These are phyloP conservation scores for Rhabditoides inermis DNA, from an alignment of 2,888 invertebrate species.

Conservation along the genomic window DNA sequence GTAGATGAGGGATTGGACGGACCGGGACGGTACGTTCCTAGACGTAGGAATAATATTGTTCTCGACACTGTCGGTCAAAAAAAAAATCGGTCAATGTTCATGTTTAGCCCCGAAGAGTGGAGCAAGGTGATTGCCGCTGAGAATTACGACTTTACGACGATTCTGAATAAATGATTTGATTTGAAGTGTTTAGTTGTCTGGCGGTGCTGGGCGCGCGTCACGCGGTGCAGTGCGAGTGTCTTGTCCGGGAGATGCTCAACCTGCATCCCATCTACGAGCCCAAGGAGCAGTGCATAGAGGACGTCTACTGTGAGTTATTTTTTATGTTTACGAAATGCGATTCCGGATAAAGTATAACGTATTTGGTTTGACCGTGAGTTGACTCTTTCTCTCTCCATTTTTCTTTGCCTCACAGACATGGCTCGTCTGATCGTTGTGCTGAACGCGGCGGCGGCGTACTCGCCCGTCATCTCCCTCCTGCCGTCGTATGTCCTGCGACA, in stretches of 20 bases:
- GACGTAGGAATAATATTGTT: no score
- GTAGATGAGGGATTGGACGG: no score
- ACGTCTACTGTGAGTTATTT: slow-evolving; percentile 54
- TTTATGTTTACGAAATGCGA: background rate
- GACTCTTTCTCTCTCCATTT: no score
- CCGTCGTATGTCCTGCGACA: slow-evolving; percentile 85
- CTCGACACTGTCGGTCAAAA: no score
- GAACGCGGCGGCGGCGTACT: slow-evolving; percentile 82
- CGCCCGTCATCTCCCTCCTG: slow-evolving; percentile 80
- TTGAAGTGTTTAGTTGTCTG: slow-evolving; percentile 58
- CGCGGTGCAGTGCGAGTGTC: slow-evolving; percentile 76
- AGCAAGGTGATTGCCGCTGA: no score
- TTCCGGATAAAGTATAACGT: no score
- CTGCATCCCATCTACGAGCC: slow-evolving; percentile 93
- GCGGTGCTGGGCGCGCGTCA: slow-evolving; percentile 80
- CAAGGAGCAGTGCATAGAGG: slow-evolving; percentile 88
- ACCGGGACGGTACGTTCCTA: no score
- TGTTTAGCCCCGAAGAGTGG: no score
- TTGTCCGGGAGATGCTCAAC: slow-evolving; percentile 78
- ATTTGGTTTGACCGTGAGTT: no score
- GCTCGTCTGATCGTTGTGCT: slow-evolving; percentile 82
- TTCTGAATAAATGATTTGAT: no score
- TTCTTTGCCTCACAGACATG: slow-evolving; percentile 59
- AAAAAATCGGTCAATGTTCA: no score
- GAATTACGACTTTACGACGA: no score